Percentiles rank a stretch among this genome's conserved stretches.
Conservation (phyloP, 1,140 invertebrate species). For the Drosophila littoralis region DNA sequence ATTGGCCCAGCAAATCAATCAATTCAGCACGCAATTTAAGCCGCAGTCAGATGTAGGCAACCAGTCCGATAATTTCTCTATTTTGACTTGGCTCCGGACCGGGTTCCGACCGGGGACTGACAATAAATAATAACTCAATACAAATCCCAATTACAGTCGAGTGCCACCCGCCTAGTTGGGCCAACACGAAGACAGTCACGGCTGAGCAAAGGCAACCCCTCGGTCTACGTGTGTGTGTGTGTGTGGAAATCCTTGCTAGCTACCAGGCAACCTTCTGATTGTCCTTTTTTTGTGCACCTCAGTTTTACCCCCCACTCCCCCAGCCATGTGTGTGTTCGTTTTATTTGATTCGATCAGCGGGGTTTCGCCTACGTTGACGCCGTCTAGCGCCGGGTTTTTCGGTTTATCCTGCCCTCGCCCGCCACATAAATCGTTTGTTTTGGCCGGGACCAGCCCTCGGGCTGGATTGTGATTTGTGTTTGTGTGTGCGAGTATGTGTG, state of each 20-base stretch:
- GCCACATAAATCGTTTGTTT: conserved; percentile 75
- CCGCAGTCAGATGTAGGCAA: conserved; percentile 34
- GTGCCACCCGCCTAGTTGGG: conserved; percentile 73
- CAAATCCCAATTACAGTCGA: conserved; percentile 80
- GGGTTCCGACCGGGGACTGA: conserved; percentile 27
- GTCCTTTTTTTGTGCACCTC: conserved; percentile 57
- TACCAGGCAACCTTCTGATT: conserved; percentile 72
- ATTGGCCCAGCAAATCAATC: conserved; percentile 71
- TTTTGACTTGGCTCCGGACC: conserved; percentile 57
- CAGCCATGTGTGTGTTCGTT: conserved; percentile 60
- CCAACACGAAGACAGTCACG: conserved; percentile 29
- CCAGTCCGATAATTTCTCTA: conserved; percentile 76
- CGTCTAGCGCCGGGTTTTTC: conserved; percentile 62
- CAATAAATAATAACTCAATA: conserved; percentile 84
- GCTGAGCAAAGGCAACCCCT: conserved; percentile 53
- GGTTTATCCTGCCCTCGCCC: conserved; percentile 69
- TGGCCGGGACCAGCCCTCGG: conserved; percentile 31
- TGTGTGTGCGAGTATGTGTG: conserved; percentile 31
- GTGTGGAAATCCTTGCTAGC: conserved; percentile 62
- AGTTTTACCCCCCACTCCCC: background rate
- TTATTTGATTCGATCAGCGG: conserved; percentile 83
- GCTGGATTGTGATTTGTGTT: conserved; percentile 21
- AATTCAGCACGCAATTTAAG: conserved; percentile 76
- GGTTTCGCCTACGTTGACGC: conserved; percentile 74
- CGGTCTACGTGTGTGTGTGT: conserved; percentile 1